A percentile compares a stretch with the other conserved stretches of the same genome.
Evolutionary conservation across 1,140 invertebrate species (phyloP).

Genomic region (Pygmarrhopalites habei): DNA sequence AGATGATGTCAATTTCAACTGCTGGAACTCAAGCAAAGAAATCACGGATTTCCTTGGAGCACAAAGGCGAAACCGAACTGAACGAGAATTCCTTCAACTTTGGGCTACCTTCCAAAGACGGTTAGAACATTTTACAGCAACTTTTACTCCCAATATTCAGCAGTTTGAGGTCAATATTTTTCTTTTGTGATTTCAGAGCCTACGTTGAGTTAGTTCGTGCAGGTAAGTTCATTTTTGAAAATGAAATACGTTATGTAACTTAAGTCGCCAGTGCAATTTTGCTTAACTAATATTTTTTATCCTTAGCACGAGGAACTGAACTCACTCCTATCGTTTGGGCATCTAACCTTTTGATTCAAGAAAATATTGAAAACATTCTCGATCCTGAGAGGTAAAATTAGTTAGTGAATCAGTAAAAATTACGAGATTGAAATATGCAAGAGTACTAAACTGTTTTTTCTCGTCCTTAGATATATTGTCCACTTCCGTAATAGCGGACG

Average conservation of each 20-base stretch:
- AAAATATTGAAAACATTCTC: slow-evolving; percentile 40
- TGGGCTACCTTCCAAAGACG: slow-evolving; percentile 41
- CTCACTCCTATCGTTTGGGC: slow-evolving; percentile 39
- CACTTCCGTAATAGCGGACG: slow-evolving; percentile 39
- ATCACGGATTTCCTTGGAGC: slow-evolving; percentile 41
- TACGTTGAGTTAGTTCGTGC: slow-evolving; percentile 40
- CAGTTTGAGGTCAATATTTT: too few relatives aligned
- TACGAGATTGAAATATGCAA: too few relatives aligned
- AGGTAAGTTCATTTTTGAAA: too few relatives aligned
- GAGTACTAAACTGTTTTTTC: too few relatives aligned
- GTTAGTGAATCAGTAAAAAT: neutral
- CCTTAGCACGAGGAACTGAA: slow-evolving; percentile 39
- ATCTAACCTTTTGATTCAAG: slow-evolving; percentile 37
- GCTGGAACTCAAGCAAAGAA: slow-evolving; percentile 43
- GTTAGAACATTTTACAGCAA: too few relatives aligned
- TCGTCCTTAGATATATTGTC: slow-evolving; percentile 35
- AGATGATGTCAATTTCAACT: slow-evolving; percentile 44
- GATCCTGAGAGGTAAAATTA: slow-evolving; percentile 36
- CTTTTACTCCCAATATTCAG: too few relatives aligned
- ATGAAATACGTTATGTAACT: too few relatives aligned
- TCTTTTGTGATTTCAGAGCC: slow-evolving; percentile 26
- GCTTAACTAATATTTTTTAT: too few relatives aligned
- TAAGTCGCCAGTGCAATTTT: too few relatives aligned
- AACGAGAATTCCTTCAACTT: slow-evolving; percentile 42
- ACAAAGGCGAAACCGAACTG: slow-evolving; percentile 38